Conservation (phyloP, 2,888 invertebrate genomes). For the Agrochola litura region DNA sequence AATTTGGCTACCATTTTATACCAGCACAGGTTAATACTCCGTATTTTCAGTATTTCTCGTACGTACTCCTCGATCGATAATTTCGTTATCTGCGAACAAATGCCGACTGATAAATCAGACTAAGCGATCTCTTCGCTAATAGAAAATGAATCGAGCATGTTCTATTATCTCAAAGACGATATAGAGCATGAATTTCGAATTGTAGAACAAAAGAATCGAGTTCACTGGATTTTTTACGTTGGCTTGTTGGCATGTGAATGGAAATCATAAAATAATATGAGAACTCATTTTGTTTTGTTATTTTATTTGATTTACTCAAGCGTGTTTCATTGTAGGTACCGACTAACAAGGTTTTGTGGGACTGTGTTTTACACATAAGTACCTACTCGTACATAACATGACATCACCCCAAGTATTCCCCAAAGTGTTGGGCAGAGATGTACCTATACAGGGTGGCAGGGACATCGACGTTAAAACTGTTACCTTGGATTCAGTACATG, state of each 20-base stretch:
- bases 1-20: constrained; percentile 4
- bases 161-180: not conserved
- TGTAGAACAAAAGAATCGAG: not conserved
- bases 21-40: not conserved
- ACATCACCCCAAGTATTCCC: not conserved
- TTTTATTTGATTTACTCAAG: constrained; percentile 22
- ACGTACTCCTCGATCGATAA: constrained; percentile 17
- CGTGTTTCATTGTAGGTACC: not conserved
- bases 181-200: constrained; percentile 14
- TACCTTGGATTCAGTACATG: too few relatives aligned
- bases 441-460: too few relatives aligned
- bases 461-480: too few relatives aligned
- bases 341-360: constrained; percentile 4
- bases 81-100: constrained; percentile 1
- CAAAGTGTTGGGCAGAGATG: not conserved
- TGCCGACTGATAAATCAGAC: constrained; percentile 14
- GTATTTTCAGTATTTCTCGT: constrained; percentile 1
- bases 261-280: constrained; percentile 48
- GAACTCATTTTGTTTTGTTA: constrained; percentile 29
- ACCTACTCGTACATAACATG: not conserved
- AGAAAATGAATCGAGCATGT: constrained; percentile 1
- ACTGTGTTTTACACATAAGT: not conserved
- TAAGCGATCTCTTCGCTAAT: constrained; percentile 12
- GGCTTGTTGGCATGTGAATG: not conserved
- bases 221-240: not conserved